Evolutionary conservation across 2,888 invertebrate species (phyloP).

Genomic region (Tenthredo scrophulariae): DNA sequence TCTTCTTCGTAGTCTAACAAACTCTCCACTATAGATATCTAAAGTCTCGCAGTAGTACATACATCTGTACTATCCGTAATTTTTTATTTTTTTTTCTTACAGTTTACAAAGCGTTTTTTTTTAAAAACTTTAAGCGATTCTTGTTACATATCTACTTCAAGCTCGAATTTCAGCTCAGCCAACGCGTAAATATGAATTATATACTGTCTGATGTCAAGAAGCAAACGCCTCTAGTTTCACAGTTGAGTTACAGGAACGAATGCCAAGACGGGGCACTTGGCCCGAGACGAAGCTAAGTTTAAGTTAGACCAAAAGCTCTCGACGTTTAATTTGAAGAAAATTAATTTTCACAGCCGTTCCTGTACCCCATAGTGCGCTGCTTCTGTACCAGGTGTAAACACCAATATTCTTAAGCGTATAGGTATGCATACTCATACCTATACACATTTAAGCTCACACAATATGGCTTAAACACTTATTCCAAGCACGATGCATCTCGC

Average conservation of each 20-base stretch:
- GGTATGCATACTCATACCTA: neutral
- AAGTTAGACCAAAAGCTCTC: constrained; percentile 49
- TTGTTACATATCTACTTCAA: neutral
- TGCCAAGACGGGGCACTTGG: constrained; percentile 35
- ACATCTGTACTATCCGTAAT: neutral
- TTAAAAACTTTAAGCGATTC: neutral
- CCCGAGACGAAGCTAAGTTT: constrained; percentile 28
- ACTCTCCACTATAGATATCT: neutral
- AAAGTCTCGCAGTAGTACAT: neutral
- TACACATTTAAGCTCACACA: constrained; percentile 3
- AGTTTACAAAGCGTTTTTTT: neutral
- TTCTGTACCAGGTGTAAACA: constrained; percentile 39
- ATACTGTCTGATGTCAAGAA: constrained; percentile 21
- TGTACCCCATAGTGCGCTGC: neutral
- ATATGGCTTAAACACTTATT: constrained; percentile 28
- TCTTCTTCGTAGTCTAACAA: neutral
- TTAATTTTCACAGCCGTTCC: constrained; percentile 41
- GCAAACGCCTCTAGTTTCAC: constrained; percentile 12
- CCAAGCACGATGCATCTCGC: constrained; percentile 26
- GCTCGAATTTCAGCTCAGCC: neutral
- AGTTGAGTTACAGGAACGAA: constrained; percentile 23
- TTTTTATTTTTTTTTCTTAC: neutral
- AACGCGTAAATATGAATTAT: neutral
- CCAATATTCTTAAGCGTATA: neutral
- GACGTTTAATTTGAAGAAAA: constrained; percentile 45